phyloP scores from a whole-genome alignment of 2,113 vertebrate genomes.

The Tringa solitaria region DNA sequence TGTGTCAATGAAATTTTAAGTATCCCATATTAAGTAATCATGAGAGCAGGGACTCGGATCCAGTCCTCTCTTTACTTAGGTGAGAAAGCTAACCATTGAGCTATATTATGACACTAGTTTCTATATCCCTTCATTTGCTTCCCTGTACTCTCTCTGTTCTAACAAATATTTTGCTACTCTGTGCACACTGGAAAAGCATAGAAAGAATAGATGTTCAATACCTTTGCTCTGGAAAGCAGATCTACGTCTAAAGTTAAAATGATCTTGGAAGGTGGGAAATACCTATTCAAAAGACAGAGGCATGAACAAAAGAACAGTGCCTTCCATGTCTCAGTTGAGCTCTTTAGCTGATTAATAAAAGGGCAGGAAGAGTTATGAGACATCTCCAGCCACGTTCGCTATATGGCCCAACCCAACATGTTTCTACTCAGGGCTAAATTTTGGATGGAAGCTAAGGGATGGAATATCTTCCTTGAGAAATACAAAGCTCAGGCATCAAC shows the following conservation, averaged over 20 bases:
- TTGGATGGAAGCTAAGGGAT: background rate
- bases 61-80: slow-evolving; percentile 6
- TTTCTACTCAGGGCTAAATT: background rate
- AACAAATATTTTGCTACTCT: background rate
- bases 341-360: background rate
- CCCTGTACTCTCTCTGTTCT: background rate
- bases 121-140: background rate
- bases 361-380: background rate
- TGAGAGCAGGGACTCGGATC: slow-evolving; percentile 21
- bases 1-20: slow-evolving; percentile 11
- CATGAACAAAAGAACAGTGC: background rate
- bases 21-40: slow-evolving; percentile 60
- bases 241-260: accelerated
- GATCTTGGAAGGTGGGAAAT: background rate
- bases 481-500: background rate
- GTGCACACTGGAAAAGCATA: background rate
- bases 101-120: background rate
- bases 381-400: background rate
- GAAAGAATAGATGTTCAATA: background rate
- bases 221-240: background rate
- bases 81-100: background rate
- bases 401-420: background rate
- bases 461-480: background rate
- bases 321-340: background rate
- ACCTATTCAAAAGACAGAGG: background rate